These are phyloP conservation scores for Phoxinus phoxinus DNA, from an alignment of 2,113 vertebrate genomes.

Conservation along the genomic window DNA sequence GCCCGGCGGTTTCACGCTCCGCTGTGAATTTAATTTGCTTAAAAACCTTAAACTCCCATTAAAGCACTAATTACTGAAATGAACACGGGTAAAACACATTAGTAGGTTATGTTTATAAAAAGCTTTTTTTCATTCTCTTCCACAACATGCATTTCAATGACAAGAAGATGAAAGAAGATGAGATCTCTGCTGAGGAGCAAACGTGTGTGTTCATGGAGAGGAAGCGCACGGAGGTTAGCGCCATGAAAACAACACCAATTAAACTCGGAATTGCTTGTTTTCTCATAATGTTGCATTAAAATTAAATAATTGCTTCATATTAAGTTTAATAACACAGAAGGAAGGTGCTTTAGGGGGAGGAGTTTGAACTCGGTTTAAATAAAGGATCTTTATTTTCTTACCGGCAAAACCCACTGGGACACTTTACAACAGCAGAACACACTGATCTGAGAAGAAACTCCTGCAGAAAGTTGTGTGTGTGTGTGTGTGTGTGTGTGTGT, in stretches of 20 bases:
- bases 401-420: conserved; percentile 62
- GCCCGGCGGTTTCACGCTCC: conserved; percentile 6
- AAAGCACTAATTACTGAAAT: conserved; percentile 57
- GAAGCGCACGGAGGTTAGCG: conserved; percentile 92
- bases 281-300: conserved; percentile 93
- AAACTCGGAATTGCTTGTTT: conserved; percentile 98
- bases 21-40: conserved; percentile 49
- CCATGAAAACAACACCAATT: conserved; percentile 98
- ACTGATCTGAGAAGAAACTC: neutral
- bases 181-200: conserved; percentile 89
- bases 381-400: conserved; percentile 88
- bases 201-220: conserved; percentile 91
- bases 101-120: conserved; percentile 58
- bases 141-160: conserved; percentile 78
- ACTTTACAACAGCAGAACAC: neutral
- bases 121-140: conserved; percentile 31
- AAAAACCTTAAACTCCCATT: conserved; percentile 54
- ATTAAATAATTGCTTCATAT: conserved; percentile 99
- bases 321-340: conserved; percentile 94
- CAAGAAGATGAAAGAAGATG: conserved; percentile 74
- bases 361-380: conserved; percentile 89
- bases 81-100: conserved; percentile 52
- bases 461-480: neutral
- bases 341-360: conserved; percentile 90
- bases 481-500: too few relatives aligned